Evolutionary conservation across 2,797 vertebrate species (phyloP).

Genomic region (Rousettus madagascariensis): DNA sequence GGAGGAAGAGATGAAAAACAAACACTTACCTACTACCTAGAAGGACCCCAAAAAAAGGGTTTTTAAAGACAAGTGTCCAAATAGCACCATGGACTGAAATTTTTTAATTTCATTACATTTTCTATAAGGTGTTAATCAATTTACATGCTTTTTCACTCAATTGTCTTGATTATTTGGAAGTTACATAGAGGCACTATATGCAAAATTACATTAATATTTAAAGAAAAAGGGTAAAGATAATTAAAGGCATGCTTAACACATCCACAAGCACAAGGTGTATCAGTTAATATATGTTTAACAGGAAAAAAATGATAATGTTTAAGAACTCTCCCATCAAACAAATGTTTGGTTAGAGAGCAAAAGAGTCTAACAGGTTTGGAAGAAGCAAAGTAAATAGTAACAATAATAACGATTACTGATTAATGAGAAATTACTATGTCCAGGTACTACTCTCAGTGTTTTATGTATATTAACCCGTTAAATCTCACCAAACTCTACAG

Average conservation of each 20-base stretch:
- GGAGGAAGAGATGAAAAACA: not conserved
- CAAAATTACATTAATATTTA: not conserved
- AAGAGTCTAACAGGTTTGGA: not conserved
- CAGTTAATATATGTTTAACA: not conserved
- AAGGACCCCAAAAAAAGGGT: not conserved
- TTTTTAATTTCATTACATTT: not conserved
- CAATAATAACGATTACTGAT: not conserved
- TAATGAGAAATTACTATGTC: not conserved
- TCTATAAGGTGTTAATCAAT: not conserved
- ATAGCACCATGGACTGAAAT: not conserved
- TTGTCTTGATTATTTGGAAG: not conserved
- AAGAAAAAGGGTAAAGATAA: conserved; percentile 8
- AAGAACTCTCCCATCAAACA: not conserved
- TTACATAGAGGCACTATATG: not conserved
- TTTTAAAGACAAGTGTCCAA: not conserved
- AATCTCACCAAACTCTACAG: not conserved
- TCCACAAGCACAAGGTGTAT: not conserved
- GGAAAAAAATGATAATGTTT: not conserved
- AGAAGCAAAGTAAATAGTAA: not conserved
- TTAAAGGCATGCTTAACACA: not conserved
- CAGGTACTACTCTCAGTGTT: not conserved
- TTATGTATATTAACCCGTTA: not conserved
- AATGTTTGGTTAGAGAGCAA: not conserved
- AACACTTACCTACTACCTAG: not conserved
- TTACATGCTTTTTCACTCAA: conserved; percentile 22